Evolutionary conservation across 2,797 vertebrate genomes (phyloP).

Genomic region (Propithecus deckenii): DNA sequence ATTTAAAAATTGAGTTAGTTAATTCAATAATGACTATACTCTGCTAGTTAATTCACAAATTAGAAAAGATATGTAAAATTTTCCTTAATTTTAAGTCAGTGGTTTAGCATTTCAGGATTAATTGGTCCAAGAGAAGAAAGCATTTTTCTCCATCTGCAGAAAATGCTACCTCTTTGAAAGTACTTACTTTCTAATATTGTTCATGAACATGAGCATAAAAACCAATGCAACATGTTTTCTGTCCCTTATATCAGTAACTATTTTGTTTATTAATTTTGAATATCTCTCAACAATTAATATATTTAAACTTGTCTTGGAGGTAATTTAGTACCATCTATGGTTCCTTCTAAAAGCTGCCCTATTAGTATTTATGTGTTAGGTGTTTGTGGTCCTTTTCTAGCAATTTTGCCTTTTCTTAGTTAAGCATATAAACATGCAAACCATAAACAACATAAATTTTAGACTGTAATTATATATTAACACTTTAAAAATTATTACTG

Average conservation of each 20-base stretch:
- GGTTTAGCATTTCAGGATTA: slow-evolving; percentile 14
- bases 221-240: background rate
- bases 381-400: background rate
- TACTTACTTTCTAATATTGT: slow-evolving; percentile 37
- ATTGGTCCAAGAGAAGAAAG: background rate
- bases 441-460: background rate
- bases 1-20: background rate
- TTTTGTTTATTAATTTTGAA: slow-evolving; percentile 1
- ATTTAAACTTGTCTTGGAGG: background rate
- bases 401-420: background rate
- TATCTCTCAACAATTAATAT: background rate
- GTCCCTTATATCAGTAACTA: background rate
- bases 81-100: slow-evolving; percentile 3
- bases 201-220: background rate
- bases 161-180: background rate
- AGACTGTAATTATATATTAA: background rate
- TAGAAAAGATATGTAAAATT: background rate
- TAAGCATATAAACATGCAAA: background rate
- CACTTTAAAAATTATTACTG: background rate
- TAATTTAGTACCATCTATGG: background rate
- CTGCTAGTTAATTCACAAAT: background rate
- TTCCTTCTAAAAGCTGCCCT: background rate
- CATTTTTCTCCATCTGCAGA: background rate
- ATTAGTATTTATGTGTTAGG: background rate
- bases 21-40: background rate